Conservation (phyloP, 2,888 invertebrate genomes). For the Oscheius sp. region DNA sequence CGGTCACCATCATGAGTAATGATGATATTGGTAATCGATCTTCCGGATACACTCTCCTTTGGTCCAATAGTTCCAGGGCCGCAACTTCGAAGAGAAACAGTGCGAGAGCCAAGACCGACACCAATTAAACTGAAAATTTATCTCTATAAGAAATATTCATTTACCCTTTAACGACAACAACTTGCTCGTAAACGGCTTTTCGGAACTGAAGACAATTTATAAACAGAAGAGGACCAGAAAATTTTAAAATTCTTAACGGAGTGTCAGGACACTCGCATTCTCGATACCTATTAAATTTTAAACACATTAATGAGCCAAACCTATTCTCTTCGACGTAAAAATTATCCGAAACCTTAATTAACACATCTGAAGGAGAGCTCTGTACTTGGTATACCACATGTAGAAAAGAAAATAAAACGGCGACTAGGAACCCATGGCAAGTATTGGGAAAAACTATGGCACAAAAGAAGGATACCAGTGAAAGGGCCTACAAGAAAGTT, state of each 20-base stretch:
- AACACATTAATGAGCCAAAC: too few species aligned
- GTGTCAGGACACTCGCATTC: slow-evolving; percentile 51
- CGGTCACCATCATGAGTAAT: slow-evolving; percentile 50
- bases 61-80: slow-evolving; percentile 26
- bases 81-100: slow-evolving; percentile 46
- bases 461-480: slow-evolving; percentile 32
- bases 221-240: slow-evolving; percentile 39
- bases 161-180: slow-evolving; percentile 49
- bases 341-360: slow-evolving; percentile 28
- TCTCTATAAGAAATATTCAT: neutral
- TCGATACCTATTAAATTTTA: slow-evolving; percentile 42
- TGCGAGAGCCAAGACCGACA: slow-evolving; percentile 54
- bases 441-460: slow-evolving; percentile 42
- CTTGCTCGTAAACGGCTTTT: slow-evolving; percentile 41
- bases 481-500: slow-evolving; percentile 28
- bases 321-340: slow-evolving; percentile 31
- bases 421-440: slow-evolving; percentile 41
- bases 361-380: slow-evolving; percentile 26
- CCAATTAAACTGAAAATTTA: slow-evolving; percentile 40
- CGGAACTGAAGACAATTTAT: slow-evolving; percentile 42
- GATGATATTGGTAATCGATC: slow-evolving; percentile 46
- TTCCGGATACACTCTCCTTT: slow-evolving; percentile 41
- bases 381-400: slow-evolving; percentile 41
- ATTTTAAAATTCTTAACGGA: slow-evolving; percentile 43
- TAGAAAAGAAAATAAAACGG: slow-evolving; percentile 39